Conservation (phyloP, 2,113 vertebrate species). For the Tyto alba region DNA sequence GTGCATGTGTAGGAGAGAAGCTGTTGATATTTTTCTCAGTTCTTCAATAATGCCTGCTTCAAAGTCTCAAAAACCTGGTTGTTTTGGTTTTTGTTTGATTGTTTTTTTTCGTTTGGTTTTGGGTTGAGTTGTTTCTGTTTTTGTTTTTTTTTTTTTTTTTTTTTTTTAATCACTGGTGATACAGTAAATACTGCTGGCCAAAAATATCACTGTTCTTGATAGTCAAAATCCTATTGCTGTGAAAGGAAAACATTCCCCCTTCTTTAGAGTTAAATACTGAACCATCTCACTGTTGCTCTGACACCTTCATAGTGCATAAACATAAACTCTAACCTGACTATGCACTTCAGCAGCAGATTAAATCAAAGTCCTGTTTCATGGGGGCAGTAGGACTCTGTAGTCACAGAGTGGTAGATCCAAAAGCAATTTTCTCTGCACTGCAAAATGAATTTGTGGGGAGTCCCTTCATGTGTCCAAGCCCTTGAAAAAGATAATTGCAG, state of each 20-base stretch:
- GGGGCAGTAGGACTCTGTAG: background rate
- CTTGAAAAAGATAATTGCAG: constrained; percentile 17
- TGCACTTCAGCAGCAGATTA: background rate
- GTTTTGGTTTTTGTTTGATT: background rate
- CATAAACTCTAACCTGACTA: background rate
- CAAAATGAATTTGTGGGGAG: constrained; percentile 18
- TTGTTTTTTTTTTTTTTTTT: background rate
- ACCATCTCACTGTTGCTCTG: background rate
- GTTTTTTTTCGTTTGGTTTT: background rate
- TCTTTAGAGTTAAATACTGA: background rate
- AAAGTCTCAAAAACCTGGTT: background rate
- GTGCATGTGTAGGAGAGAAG: background rate
- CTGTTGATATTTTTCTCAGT: background rate
- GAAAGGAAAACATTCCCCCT: background rate
- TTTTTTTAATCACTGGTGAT: background rate
- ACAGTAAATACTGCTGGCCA: background rate
- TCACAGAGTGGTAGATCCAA: background rate
- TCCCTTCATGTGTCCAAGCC: background rate
- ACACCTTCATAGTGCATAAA: background rate
- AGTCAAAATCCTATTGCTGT: background rate
- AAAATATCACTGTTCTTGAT: background rate
- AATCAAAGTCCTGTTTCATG: background rate
- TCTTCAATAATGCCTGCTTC: background rate
- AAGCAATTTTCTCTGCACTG: background rate
- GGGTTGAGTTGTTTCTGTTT: background rate